Evolutionary conservation across 53 echinoderm and acorn worm species (phyloP).

Genomic region (Astropecten irregularis): DNA sequence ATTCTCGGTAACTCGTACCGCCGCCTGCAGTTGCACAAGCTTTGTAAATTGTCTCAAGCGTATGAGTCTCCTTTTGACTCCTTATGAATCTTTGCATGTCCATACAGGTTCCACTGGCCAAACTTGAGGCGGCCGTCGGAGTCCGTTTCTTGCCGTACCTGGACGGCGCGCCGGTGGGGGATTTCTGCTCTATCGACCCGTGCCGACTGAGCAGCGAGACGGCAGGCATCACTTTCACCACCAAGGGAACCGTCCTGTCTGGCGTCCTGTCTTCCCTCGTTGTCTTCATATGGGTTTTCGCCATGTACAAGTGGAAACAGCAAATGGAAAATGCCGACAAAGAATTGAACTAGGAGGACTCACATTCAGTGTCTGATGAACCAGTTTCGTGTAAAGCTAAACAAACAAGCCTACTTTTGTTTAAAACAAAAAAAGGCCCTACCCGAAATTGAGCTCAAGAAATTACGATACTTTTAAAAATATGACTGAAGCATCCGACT

Average conservation of each 20-base stretch:
- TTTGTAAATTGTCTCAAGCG: no score
- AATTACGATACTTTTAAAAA: no score
- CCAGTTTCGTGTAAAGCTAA: background rate
- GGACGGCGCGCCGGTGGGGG: constrained; percentile 39
- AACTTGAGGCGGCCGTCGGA: constrained; percentile 69
- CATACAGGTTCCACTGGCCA: constrained; percentile 58
- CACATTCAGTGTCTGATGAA: background rate
- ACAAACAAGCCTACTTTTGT: background rate
- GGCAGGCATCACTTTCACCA: background rate
- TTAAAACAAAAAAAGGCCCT: no score
- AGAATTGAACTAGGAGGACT: no score
- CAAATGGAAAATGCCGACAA: background rate
- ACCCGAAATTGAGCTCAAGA: no score
- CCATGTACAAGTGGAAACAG: constrained; percentile 21
- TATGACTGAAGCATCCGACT: no score
- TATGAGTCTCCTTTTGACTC: no score
- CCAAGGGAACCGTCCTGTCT: background rate
- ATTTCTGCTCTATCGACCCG: constrained; percentile 69
- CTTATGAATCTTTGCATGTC: no score
- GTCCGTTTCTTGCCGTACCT: constrained; percentile 64
- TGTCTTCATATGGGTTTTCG: background rate
- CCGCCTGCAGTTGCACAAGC: no score
- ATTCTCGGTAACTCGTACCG: no score
- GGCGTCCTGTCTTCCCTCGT: background rate
- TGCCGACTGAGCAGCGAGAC: constrained; percentile 51